A percentile compares a stretch with the other conserved stretches of the same genome.
These are phyloP conservation scores for Hydrochoerus hydrochaeris DNA, from an alignment of 2,113 vertebrate genomes.

Conservation along the genomic window DNA sequence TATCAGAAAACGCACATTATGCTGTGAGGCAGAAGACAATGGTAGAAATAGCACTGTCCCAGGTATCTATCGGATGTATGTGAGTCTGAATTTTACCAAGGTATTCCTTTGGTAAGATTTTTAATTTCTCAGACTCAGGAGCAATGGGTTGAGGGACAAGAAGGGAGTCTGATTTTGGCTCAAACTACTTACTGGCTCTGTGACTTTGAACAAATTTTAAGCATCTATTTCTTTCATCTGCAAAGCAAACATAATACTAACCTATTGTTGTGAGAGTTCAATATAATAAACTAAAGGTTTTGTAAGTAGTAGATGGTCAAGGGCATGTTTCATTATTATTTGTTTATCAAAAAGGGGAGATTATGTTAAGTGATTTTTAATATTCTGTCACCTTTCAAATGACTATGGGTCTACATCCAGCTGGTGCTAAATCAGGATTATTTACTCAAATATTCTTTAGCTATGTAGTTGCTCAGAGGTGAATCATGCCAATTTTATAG, in stretches of 20 bases:
- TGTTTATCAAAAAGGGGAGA: constrained; percentile 46
- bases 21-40: background rate
- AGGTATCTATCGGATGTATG: background rate
- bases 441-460: constrained; percentile 17
- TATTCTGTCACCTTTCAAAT: background rate
- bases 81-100: background rate
- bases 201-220: constrained; percentile 15
- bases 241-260: background rate
- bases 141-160: background rate
- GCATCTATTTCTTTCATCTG: constrained; percentile 8
- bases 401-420: background rate
- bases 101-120: constrained; percentile 33
- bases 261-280: background rate
- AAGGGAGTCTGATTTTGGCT: background rate
- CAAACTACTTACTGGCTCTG: background rate
- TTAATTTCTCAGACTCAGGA: constrained; percentile 21
- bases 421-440: background rate
- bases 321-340: background rate
- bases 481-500: background rate
- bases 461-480: background rate
- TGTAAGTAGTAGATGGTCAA: background rate
- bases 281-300: constrained; percentile 14
- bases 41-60: background rate
- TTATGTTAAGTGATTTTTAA: constrained; percentile 1
- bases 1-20: background rate